These are phyloP conservation scores for Nymphalis c-album DNA, from an alignment of 2,888 invertebrate species.

Conservation along the genomic window DNA sequence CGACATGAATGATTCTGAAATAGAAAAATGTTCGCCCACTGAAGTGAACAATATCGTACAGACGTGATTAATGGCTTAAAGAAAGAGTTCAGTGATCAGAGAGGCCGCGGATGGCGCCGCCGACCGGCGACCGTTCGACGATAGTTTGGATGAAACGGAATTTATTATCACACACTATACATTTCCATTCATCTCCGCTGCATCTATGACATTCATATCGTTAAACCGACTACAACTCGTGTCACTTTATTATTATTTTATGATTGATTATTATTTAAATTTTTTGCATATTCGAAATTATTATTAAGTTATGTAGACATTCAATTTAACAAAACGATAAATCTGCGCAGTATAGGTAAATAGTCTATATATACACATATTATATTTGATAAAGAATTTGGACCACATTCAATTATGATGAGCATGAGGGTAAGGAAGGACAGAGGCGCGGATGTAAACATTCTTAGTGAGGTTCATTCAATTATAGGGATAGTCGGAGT, in stretches of 20 bases:
- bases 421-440: conserved; percentile 33
- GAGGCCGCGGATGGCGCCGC: conserved; percentile 15
- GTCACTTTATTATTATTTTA: background rate
- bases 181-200: conserved; percentile 56
- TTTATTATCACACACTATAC: conserved; percentile 13
- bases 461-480: conserved; percentile 72
- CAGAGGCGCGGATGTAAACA: conserved; percentile 62
- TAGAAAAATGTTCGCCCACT: conserved; percentile 37
- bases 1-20: conserved; percentile 37
- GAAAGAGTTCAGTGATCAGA: conserved; percentile 16
- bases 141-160: conserved; percentile 3
- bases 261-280: background rate
- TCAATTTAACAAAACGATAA: too few species aligned
- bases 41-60: conserved; percentile 32
- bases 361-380: too few species aligned
- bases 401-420: conserved; percentile 10
- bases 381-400: background rate
- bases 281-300: background rate
- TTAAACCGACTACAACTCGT: background rate
- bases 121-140: conserved; percentile 10
- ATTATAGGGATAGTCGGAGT: conserved; percentile 66
- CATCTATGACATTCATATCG: conserved; percentile 10
- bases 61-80: conserved; percentile 26
- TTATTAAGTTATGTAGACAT: background rate
- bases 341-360: too few species aligned